A percentile compares a stretch with the other conserved stretches of the same genome.
phyloP scores from a whole-genome alignment of 2,113 vertebrate genomes.

The Irena cyanogastra region DNA sequence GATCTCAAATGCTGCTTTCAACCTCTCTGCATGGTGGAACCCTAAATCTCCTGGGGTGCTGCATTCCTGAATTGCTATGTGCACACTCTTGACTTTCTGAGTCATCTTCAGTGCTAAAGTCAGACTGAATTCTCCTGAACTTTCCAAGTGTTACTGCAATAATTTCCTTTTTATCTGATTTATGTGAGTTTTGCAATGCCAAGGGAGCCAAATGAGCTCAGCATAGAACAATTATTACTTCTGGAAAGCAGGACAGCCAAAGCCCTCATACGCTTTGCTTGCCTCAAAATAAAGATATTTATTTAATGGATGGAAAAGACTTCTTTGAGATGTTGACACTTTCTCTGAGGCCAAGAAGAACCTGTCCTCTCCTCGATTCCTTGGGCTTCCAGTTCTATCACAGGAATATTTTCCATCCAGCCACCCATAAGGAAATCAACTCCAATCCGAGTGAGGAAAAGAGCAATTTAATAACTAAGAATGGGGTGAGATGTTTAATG shows the following conservation, averaged over 20 bases:
- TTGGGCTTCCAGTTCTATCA: background rate
- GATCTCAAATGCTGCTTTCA: background rate
- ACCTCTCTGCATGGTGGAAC: background rate
- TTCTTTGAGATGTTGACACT: background rate
- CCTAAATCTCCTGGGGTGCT: background rate
- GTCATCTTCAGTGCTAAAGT: background rate
- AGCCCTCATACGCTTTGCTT: background rate
- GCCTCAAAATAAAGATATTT: background rate
- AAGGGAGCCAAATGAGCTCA: background rate
- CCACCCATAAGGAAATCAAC: background rate
- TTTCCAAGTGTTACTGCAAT: background rate
- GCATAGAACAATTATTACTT: background rate
- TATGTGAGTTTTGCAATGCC: background rate
- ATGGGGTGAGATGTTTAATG: background rate
- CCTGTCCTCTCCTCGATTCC: background rate
- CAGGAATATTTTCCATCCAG: background rate
- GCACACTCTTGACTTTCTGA: background rate
- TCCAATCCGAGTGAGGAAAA: background rate
- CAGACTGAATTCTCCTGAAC: background rate
- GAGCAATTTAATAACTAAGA: background rate
- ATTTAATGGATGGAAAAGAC: background rate
- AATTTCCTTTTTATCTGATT: background rate
- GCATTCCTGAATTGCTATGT: background rate
- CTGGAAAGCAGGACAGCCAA: background rate
- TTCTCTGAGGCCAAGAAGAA: background rate